These are phyloP conservation scores for Taeniopygia guttata DNA, from an alignment of 2,797 vertebrate genomes.

Conservation along the genomic window DNA sequence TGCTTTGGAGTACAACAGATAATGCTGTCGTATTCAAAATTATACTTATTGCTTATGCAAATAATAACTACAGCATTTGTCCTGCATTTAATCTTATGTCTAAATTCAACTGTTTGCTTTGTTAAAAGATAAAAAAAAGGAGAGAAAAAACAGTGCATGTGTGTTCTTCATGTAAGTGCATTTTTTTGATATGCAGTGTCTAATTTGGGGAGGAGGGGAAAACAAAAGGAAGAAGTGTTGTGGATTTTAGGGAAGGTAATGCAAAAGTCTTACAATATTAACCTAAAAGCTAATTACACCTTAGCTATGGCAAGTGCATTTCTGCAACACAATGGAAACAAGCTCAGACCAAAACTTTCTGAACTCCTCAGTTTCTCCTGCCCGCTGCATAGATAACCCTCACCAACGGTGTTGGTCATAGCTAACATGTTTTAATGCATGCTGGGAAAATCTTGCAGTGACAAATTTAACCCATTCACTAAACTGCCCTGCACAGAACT, in stretches of 20 bases:
- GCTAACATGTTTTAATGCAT: neutral
- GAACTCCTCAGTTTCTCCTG: neutral
- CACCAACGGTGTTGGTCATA: neutral
- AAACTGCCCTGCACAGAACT: neutral
- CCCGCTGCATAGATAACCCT: neutral
- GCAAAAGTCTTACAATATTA: neutral
- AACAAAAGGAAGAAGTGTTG: neutral
- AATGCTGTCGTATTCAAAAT: slow-evolving; percentile 10
- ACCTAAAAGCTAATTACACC: neutral
- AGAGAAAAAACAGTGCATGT: neutral
- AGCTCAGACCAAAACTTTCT: neutral
- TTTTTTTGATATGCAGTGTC: neutral
- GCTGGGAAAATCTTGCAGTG: neutral
- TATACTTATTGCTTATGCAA: neutral
- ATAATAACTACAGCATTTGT: neutral
- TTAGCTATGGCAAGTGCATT: neutral
- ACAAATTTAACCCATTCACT: neutral
- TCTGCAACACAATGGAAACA: neutral
- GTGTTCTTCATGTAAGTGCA: neutral
- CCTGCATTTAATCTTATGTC: neutral
- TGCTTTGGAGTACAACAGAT: slow-evolving; percentile 11
- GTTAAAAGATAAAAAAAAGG: neutral
- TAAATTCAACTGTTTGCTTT: neutral
- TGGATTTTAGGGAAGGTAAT: neutral
- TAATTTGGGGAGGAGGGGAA: neutral